Conservation (phyloP, 2,113 vertebrate species). For the Ammospiza caudacuta region DNA sequence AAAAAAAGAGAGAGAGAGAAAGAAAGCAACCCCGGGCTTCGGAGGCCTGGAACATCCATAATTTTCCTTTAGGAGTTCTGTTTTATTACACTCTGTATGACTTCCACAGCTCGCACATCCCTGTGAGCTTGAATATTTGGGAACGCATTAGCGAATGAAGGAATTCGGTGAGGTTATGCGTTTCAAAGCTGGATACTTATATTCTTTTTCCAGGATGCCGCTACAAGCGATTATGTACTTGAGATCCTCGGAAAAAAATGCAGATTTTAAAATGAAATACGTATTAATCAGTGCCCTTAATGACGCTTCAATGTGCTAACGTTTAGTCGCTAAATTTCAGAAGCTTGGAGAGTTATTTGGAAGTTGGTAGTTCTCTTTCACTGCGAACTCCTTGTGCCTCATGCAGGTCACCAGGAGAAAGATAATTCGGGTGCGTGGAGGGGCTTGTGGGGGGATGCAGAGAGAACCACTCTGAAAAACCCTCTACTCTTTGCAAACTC, state of each 20-base stretch:
- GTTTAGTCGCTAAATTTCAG: background rate
- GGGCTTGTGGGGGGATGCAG: fast-evolving
- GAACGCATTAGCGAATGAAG: background rate
- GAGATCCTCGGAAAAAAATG: background rate
- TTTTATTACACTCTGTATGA: background rate
- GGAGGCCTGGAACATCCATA: background rate
- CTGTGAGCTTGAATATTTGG: background rate
- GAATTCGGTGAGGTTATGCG: background rate
- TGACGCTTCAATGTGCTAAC: background rate
- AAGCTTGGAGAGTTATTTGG: background rate
- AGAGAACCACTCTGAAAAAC: background rate
- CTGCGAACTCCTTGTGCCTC: background rate
- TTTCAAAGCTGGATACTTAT: background rate
- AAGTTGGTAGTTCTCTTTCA: background rate
- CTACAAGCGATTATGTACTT: background rate
- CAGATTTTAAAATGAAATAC: background rate
- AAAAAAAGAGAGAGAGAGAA: too few relatives aligned
- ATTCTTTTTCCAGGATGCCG: background rate
- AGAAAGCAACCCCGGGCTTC: background rate
- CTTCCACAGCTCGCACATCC: background rate
- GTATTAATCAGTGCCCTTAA: background rate
- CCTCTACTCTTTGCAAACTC: background rate
- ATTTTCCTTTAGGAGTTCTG: background rate
- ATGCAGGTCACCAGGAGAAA: background rate
- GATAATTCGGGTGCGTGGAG: background rate